A percentile compares a stretch with the other conserved stretches of the same genome.
phyloP scores from a whole-genome alignment of 2,113 vertebrate genomes.

The Cavia aperea region DNA sequence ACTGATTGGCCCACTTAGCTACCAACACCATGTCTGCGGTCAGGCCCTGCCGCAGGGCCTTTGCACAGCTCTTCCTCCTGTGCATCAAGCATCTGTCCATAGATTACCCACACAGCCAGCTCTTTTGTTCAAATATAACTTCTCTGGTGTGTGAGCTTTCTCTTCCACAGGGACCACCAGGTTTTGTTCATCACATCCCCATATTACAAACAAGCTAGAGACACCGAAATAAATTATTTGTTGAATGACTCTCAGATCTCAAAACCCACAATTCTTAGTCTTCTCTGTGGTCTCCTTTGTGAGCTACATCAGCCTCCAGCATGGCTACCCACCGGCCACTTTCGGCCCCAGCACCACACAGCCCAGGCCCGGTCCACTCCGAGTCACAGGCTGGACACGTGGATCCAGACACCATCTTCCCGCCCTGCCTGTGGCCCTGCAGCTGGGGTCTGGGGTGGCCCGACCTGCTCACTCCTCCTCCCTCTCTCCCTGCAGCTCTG shows the following conservation, averaged over 20 bases:
- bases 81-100: fast-evolving
- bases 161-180: not conserved
- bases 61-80: not conserved
- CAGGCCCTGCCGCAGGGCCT: not conserved
- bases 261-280: not conserved
- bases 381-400: fast-evolving
- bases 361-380: not conserved
- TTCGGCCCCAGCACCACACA: not conserved
- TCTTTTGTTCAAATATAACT: not conserved
- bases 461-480: not conserved
- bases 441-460: too few relatives aligned
- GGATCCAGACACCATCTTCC: fast-evolving
- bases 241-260: not conserved
- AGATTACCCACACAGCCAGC: fast-evolving
- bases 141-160: not conserved
- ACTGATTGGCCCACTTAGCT: fast-evolving
- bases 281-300: not conserved
- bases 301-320: not conserved
- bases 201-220: not conserved
- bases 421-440: too few relatives aligned
- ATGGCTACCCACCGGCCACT: not conserved
- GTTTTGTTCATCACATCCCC: not conserved
- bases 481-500: not conserved
- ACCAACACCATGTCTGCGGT: not conserved
- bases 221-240: not conserved